phyloP scores from a whole-genome alignment of 2,113 vertebrate genomes.

The Atractosteus spatula region DNA sequence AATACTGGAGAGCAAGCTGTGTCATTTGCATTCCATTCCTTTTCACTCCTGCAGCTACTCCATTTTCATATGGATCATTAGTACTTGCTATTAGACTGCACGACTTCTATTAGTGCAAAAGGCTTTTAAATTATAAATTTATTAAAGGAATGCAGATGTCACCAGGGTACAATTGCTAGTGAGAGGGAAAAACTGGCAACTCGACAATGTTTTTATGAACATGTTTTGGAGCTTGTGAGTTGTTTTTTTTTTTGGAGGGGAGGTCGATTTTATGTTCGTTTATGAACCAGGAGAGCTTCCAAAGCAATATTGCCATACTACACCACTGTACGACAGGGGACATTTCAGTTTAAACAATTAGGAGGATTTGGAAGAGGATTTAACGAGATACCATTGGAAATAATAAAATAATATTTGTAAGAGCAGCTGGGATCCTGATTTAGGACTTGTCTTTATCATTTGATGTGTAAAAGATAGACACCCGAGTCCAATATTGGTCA shows the following conservation, averaged over 20 bases:
- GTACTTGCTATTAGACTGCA: constrained; percentile 25
- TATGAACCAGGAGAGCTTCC: constrained; percentile 18
- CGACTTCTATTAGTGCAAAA: constrained; percentile 21
- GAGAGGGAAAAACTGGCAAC: background rate
- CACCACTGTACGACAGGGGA: constrained; percentile 8
- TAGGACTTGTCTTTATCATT: background rate
- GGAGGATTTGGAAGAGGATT: constrained; percentile 17
- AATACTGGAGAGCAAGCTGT: constrained; percentile 10
- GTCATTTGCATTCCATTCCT: constrained; percentile 23
- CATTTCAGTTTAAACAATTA: constrained; percentile 20
- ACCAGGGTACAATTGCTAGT: constrained; percentile 18
- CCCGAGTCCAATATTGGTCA: background rate
- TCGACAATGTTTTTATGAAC: constrained; percentile 21
- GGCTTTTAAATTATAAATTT: constrained; percentile 25
- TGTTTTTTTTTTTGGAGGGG: background rate
- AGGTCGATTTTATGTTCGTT: constrained; percentile 6
- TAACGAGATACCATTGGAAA: constrained; percentile 6
- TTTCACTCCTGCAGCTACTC: constrained; percentile 21
- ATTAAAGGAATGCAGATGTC: constrained; percentile 25
- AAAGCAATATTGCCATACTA: constrained; percentile 16
- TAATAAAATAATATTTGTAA: constrained; percentile 6
- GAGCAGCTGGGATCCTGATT: background rate
- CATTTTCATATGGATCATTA: constrained; percentile 29
- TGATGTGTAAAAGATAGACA: background rate
- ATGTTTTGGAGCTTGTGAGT: constrained; percentile 11